Conservation (phyloP, 1,140 invertebrate species). For the Euura lappo region DNA sequence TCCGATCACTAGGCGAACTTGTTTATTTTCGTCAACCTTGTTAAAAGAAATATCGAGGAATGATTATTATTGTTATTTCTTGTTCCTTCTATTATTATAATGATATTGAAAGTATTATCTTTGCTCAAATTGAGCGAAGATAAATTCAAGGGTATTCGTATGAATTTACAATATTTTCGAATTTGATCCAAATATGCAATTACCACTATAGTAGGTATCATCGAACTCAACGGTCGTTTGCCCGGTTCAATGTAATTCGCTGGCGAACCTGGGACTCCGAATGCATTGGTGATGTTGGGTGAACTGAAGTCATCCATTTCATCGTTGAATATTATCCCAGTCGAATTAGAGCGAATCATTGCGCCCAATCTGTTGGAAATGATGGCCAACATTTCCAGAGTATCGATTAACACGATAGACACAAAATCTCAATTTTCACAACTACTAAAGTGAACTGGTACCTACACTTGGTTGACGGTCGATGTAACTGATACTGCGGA, state of each 20-base stretch:
- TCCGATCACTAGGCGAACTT: slow-evolving; percentile 76
- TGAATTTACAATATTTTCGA: no score
- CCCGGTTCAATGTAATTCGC: slow-evolving; percentile 81
- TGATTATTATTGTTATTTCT: no score
- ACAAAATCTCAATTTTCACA: no score
- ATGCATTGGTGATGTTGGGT: slow-evolving; percentile 78
- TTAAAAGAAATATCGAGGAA: neutral
- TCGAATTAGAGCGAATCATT: slow-evolving; percentile 71
- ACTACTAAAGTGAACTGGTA: no score
- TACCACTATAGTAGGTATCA: slow-evolving; percentile 82
- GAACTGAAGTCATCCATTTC: slow-evolving; percentile 97
- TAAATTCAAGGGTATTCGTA: no score
- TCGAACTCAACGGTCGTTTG: slow-evolving; percentile 89
- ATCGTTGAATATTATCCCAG: slow-evolving; percentile 92
- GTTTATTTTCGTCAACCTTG: slow-evolving; percentile 66
- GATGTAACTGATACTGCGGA: slow-evolving; percentile 89
- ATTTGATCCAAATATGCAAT: slow-evolving; percentile 8
- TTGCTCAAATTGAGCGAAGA: no score
- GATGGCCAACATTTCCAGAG: neutral
- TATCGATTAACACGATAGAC: no score
- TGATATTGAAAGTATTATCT: no score
- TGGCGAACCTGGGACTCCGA: slow-evolving; percentile 78
- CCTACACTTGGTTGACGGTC: slow-evolving; percentile 88
- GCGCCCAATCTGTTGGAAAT: slow-evolving; percentile 73
- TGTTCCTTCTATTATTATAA: no score